Evolutionary conservation across 2,888 invertebrate genomes (phyloP), one percentile per base, ranked within the genome.

Genomic region (Trichacis sp.): DNA sequence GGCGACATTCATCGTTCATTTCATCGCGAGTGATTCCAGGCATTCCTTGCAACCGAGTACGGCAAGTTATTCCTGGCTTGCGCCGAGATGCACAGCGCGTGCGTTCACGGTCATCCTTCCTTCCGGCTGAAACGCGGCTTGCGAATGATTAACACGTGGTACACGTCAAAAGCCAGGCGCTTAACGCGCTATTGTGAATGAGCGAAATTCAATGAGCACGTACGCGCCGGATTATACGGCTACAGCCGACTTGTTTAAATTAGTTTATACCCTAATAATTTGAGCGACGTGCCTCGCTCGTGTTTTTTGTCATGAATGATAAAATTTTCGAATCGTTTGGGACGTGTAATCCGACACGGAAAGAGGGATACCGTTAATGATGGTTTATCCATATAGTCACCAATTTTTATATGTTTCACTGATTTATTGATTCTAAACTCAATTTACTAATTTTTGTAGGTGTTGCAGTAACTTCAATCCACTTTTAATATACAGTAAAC

Each of bases 11-110:
- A 65, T 65, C 68, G 64, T 65, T 70, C 71, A 69, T 75, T 71
- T 70, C 68, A 72, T 71, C 73, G 68, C 75, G 69, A 64, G 55
- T 68, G 69, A 71, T 74, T 70, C 67, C 70, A 62, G 57, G 58
- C 70, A 68, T 69, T 63, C 69, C 40, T 43, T 38, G 42, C 54
- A 51, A 24, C 61, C 53, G 50, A 52, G 59, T 58, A 64, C 65
- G 53, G 29, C 43, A 52, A 68, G 73, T 72, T 77, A 77, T 77
- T 77, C 71, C 70, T 74, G 70, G 64, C 70, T 64, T 64, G 69
- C 54, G 63, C 64, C 62, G 65, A 68, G 66, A 70, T 71, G 71
- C 69, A 58, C 57, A 50, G 69, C 65, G 57, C 69, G 68, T 64
- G 70, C 65, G 62, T 55, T 48, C 50, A 54, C 58, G 68, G 59